Conservation (phyloP, 2,888 invertebrate genomes). For the Drosophila macrospina region DNA sequence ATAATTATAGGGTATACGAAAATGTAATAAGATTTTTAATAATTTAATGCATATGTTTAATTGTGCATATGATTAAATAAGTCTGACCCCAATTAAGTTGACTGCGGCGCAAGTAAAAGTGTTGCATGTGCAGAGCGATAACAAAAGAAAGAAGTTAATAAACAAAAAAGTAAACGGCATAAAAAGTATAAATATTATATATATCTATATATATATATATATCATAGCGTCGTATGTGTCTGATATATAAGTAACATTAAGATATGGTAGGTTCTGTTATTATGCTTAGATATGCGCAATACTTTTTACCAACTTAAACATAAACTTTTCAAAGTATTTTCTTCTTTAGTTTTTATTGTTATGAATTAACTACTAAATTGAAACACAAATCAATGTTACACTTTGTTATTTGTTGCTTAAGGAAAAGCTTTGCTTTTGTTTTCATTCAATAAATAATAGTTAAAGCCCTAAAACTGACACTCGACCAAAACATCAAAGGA, state of each 20-base stretch:
- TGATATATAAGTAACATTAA: conserved; percentile 36
- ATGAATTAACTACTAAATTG: conserved; percentile 15
- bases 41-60: conserved; percentile 7
- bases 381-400: no score
- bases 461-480: conserved; percentile 30
- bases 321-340: neutral
- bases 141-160: neutral
- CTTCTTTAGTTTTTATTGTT: conserved; percentile 2
- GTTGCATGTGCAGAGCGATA: neutral
- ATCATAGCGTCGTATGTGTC: conserved; percentile 39
- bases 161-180: neutral
- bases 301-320: neutral
- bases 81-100: conserved; percentile 12
- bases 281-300: conserved; percentile 38
- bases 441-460: conserved; percentile 15
- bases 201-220: conserved; percentile 17
- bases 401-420: neutral
- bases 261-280: conserved; percentile 50
- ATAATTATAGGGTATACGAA: conserved; percentile 3
- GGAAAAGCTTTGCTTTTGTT: conserved; percentile 45
- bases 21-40: neutral
- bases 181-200: conserved; percentile 25
- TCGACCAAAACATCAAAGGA: conserved; percentile 25
- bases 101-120: conserved; percentile 12
- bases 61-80: neutral